Base-by-base conservation (phyloP, 2,797 vertebrate species). In the Vireo griseus region DNA sequence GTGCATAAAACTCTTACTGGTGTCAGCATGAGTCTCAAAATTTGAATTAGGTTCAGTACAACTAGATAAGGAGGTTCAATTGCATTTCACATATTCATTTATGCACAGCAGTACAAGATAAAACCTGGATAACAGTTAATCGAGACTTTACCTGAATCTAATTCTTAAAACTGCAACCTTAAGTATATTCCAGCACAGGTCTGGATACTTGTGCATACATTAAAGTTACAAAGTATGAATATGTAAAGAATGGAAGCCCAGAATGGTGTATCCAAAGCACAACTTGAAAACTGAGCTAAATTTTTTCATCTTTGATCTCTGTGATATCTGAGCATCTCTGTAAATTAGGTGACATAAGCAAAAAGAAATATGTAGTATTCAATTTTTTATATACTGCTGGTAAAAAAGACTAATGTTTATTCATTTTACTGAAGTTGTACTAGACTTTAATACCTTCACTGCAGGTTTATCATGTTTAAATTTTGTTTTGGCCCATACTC, bases 81-180 rank as follows among this genome's bases (percentile, higher is more conserved):
- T 93, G 68, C 35, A 58, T 80, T 88, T 94, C 39, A 83, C 2
- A 0, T 58, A 81, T 63, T 92, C 66, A 51, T 93, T 92, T 92
- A 83, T 86, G 62, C 69, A 39, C 50, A 72, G 37, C 59, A 93
- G 17, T 84, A 62, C 28, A 59, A 90, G 68, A 79, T 88, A 68
- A 95, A 73, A 55, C 37, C 63, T 76, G 42, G 50, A 76, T 93
- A 92, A 57, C 18, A 58, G 28, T 83, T 95, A 94, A 85, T 94
- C 67, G 77, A 87, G 79, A 66, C 29, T 86, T 88, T 69, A 90
- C 57, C 59, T 72, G 37, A 73, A 61, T 84, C 42, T 91, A 74
- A 48, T 91, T 67, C 72, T 91, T 79, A 74, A 91, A 94, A 65
- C 37, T 58, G 31, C 16, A 58, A 29, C 25, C 22, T 80, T 68